Conservation (phyloP, 1,140 invertebrate species). For the Grapholita molesta region DNA sequence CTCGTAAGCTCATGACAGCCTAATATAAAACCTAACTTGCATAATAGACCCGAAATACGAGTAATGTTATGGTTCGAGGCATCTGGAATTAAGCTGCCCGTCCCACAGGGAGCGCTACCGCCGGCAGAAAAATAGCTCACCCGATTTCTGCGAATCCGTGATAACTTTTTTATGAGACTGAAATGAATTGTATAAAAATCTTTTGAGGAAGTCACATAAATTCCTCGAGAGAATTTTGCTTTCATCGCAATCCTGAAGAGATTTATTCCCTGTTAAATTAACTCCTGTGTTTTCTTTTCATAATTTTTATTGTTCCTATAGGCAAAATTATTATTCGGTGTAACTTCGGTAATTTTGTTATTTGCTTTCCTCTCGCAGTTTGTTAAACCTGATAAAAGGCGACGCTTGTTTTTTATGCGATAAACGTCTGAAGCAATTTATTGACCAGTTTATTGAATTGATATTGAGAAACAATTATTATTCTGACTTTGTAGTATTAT, state of each 20-base stretch:
- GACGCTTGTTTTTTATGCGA: background rate
- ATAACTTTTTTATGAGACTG: conserved; percentile 70
- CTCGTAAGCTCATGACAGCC: background rate
- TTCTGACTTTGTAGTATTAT: background rate
- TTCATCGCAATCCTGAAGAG: conserved; percentile 47
- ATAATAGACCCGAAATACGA: conserved; percentile 18
- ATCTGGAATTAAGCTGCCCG: conserved; percentile 46
- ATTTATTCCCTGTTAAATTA: conserved; percentile 50
- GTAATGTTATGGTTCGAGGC: conserved; percentile 36
- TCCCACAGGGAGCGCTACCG: conserved; percentile 50
- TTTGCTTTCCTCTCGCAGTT: background rate
- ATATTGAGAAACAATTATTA: background rate
- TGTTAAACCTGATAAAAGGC: background rate
- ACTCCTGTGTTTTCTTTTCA: conserved; percentile 15
- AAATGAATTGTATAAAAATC: conserved; percentile 69
- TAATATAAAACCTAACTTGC: background rate
- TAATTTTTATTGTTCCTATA: conserved; percentile 17
- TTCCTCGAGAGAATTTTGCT: conserved; percentile 56
- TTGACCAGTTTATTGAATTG: background rate
- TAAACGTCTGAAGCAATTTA: background rate
- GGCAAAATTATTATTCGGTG: conserved; percentile 5
- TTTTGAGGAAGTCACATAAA: conserved; percentile 62
- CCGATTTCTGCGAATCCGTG: conserved; percentile 62
- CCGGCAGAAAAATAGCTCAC: conserved; percentile 60
- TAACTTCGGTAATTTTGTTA: conserved; percentile 9